Evolutionary conservation across 2,888 invertebrate species (phyloP).

Genomic region (Agriopis leucophaearia): DNA sequence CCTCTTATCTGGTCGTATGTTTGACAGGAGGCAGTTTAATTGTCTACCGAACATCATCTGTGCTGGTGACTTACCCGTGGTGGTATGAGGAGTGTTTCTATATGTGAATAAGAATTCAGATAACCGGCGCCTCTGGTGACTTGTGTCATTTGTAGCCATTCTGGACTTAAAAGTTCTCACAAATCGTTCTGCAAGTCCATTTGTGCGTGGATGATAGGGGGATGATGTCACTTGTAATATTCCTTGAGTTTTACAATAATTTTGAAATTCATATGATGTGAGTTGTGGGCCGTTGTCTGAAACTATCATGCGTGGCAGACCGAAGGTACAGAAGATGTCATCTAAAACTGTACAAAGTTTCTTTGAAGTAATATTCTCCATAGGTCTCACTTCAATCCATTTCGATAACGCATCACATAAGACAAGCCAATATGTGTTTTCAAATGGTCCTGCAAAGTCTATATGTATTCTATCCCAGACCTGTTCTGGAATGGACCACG

Average conservation of each 20-base stretch:
- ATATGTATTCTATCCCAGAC: slow-evolving; percentile 1
- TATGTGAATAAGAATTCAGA: not conserved
- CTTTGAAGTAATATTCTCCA: not conserved
- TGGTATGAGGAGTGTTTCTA: not conserved
- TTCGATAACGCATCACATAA: not conserved
- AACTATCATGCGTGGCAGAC: not conserved
- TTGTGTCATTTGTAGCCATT: not conserved
- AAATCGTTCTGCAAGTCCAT: slow-evolving; percentile 1
- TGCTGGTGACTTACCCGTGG: not conserved
- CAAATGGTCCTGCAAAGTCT: slow-evolving; percentile 1
- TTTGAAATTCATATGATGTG: not conserved
- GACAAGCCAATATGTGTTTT: not conserved
- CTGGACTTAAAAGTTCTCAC: slow-evolving; percentile 1
- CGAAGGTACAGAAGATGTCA: not conserved
- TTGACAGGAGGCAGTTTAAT: not conserved
- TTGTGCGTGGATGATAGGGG: slow-evolving; percentile 4
- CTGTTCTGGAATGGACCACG: not conserved
- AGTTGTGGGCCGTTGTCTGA: slow-evolving; percentile 5
- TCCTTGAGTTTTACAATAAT: slow-evolving; percentile 6
- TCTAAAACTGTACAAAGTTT: not conserved
- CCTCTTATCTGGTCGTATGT: not conserved
- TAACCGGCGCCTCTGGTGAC: not conserved
- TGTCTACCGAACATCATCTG: slow-evolving; percentile 3
- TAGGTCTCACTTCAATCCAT: not conserved
- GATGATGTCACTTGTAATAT: not conserved